Evolutionary conservation across 2,113 vertebrate species (phyloP).

Genomic region (Cynopterus brachyotis): DNA sequence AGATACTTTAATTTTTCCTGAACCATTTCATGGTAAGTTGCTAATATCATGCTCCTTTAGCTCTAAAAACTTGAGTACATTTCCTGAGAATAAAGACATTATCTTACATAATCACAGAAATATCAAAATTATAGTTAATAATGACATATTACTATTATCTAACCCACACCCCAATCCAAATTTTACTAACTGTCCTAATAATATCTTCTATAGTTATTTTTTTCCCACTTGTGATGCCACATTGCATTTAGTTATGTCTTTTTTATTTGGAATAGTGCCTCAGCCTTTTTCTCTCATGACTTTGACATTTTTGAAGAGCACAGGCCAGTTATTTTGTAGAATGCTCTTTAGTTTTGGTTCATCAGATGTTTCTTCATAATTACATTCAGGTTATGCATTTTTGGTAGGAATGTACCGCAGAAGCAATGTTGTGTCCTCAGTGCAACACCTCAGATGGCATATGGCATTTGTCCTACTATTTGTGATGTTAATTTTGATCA

Average conservation of each 20-base stretch:
- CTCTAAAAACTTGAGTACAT: background rate
- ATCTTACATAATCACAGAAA: constrained; percentile 19
- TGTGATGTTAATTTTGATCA: background rate
- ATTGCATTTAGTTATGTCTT: background rate
- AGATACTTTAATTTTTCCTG: background rate
- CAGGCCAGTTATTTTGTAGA: background rate
- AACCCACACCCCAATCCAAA: background rate
- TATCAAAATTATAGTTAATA: constrained; percentile 38
- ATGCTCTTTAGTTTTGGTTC: background rate
- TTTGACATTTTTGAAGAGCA: constrained; percentile 1
- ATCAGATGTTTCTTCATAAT: background rate
- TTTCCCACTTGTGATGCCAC: background rate
- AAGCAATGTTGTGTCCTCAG: background rate
- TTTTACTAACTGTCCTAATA: background rate
- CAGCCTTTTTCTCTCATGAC: background rate
- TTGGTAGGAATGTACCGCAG: background rate
- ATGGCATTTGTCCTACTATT: background rate
- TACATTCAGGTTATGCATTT: background rate
- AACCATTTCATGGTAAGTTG: background rate
- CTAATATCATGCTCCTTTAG: background rate
- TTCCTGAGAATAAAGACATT: constrained; percentile 17
- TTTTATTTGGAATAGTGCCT: background rate
- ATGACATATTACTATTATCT: background rate
- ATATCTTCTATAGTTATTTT: background rate
- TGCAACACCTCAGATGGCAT: background rate